Evolutionary conservation across 2,113 vertebrate genomes (phyloP), one percentile per base, ranked within the genome.

Genomic region (Percina caprodes): DNA sequence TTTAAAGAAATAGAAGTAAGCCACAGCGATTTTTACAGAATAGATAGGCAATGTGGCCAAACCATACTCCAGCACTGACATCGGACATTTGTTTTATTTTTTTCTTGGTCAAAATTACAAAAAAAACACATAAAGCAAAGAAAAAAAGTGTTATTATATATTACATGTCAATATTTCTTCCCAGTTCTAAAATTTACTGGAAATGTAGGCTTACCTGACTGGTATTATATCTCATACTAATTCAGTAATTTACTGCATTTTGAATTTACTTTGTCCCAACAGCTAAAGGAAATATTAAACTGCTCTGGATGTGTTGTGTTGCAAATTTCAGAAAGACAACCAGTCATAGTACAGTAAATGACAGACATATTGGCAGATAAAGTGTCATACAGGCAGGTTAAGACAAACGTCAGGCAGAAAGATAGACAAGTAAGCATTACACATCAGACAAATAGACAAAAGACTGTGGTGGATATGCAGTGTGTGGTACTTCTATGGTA

Each of bases 401-500:
- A 54, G 61, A 73, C 26, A 75, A 59, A 80, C 65, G 48, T 79
- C 60, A 79, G 68, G n/a, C 39, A 60, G 61, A 63, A 39, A 79
- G 69, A 78, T 42, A 87, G 66, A 60, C 67, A 70, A 70, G 56
- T 21, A 66, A 26, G 60, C 69, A 63, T 46, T 61, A 59, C n/a
- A 80, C 70, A 86, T 86, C 58, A 87, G 74, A 69, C 26, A n/a
- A 26, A 75, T 54, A 87, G 76, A 90, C 82, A 89, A 88, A 90
- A 89, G 87, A 70, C 69, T 66, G 69, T 46, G 63, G 52, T 83
- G 79, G 54, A 85, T 86, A 49, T 86, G 82, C 83, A n/a, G 65
- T 4, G 23, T 71, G 82, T 76, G 77, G 77, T 60, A 74, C 82
- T 26, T 58, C n/a, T 46, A 39, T 46, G 39, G 39, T 39, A 39